Conservation (phyloP, 2,113 vertebrate genomes). For the Strigops habroptila region DNA sequence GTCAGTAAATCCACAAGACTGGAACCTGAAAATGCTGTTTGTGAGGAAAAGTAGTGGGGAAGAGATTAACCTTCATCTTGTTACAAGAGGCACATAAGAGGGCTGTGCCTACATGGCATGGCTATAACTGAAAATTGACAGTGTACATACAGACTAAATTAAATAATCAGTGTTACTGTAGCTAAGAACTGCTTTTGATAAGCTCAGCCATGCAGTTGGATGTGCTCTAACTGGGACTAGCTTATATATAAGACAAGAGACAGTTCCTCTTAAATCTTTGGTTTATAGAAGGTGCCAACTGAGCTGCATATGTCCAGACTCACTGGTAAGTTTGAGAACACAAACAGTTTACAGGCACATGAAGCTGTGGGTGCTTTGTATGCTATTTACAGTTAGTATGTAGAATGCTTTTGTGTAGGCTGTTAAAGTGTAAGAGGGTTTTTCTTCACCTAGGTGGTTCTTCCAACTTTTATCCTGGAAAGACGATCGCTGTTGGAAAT, state of each 20-base stretch:
- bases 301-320: background rate
- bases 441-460: conserved; percentile 84
- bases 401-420: background rate
- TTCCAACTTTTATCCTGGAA: conserved; percentile 97
- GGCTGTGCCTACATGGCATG: background rate
- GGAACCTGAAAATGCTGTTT: background rate
- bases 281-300: background rate
- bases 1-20: background rate
- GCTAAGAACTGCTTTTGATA: background rate
- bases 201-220: background rate
- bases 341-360: background rate
- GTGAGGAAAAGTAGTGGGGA: background rate
- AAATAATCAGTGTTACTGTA: background rate
- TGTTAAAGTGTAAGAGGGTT: background rate
- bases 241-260: background rate
- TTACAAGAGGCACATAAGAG: background rate
- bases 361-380: background rate
- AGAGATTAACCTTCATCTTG: background rate
- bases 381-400: background rate
- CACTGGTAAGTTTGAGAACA: background rate
- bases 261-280: background rate
- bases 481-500: conserved; percentile 96
- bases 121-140: background rate
- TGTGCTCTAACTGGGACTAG: background rate
- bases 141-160: background rate